A percentile compares a stretch with the other conserved stretches of the same genome.
Evolutionary conservation across 2,113 vertebrate species (phyloP).

Genomic region (Scortum barcoo): DNA sequence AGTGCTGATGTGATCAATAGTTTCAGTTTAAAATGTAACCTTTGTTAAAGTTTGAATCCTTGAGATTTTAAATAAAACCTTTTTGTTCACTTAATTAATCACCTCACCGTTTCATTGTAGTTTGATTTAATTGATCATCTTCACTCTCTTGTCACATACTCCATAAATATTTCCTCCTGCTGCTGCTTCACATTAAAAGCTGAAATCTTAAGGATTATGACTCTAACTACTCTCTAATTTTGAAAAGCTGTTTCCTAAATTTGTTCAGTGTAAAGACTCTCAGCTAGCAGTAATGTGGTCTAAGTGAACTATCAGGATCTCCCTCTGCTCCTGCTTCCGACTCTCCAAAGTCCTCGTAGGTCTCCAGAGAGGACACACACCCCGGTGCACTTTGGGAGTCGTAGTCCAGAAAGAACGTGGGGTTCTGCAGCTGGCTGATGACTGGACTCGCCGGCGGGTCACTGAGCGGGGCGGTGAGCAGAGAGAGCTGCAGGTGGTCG

Average conservation of each 20-base stretch:
- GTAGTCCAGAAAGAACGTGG: constrained; percentile 62
- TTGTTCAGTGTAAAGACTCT: not conserved
- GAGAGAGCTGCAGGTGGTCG: constrained; percentile 78
- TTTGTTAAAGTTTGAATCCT: not conserved
- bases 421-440: constrained; percentile 40
- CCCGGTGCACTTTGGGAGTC: constrained; percentile 63
- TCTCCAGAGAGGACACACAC: constrained; percentile 56
- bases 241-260: not conserved
- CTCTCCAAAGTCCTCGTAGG: constrained; percentile 53
- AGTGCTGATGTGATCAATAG: too few relatives aligned
- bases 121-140: not conserved
- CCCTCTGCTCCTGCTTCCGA: constrained; percentile 29
- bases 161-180: not conserved
- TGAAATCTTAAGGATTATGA: not conserved
- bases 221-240: not conserved
- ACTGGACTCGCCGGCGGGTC: constrained; percentile 18
- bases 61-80: not conserved
- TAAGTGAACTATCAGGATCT: constrained; percentile 16
- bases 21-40: not conserved
- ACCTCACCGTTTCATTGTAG: too few relatives aligned
- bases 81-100: too few relatives aligned
- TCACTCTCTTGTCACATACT: not conserved
- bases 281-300: constrained; percentile 55
- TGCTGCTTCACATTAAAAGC: constrained; percentile 1
- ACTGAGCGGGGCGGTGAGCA: constrained; percentile 68